These are phyloP conservation scores for Lasioglossum leucozonium DNA, from an alignment of 2,888 invertebrate genomes.

Conservation along the genomic window DNA sequence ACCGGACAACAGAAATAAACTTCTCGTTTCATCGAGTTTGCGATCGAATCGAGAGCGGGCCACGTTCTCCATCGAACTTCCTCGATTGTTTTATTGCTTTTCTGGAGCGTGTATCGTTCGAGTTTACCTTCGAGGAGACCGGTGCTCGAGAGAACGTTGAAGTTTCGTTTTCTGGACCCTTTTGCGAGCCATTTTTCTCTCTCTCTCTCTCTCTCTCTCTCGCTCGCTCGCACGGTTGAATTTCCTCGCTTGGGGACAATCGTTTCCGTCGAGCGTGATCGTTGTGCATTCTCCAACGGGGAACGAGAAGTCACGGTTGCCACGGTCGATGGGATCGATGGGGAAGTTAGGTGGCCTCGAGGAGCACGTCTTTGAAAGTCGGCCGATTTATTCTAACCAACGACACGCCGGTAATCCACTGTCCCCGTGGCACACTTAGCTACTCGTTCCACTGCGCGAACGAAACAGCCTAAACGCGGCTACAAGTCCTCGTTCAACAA, in stretches of 20 bases:
- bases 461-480: neutral
- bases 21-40: neutral
- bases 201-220: too few relatives aligned
- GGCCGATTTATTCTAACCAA: conserved; percentile 58
- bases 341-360: conserved; percentile 48
- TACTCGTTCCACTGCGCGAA: neutral
- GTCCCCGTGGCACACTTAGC: conserved; percentile 56
- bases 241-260: neutral
- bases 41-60: neutral
- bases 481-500: neutral
- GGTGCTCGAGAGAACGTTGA: neutral
- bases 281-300: conserved; percentile 16
- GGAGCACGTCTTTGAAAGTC: conserved; percentile 39
- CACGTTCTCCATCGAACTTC: neutral
- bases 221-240: neutral
- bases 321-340: conserved; percentile 42
- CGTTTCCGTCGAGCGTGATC: neutral
- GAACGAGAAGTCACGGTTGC: conserved; percentile 23
- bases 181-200: neutral
- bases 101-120: neutral
- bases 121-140: neutral
- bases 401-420: conserved; percentile 38
- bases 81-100: conserved; percentile 5
- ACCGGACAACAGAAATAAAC: conserved; percentile 2
- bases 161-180: neutral